Conservation (phyloP, 1,140 invertebrate genomes). For the Zaprionus kolodkinae region DNA sequence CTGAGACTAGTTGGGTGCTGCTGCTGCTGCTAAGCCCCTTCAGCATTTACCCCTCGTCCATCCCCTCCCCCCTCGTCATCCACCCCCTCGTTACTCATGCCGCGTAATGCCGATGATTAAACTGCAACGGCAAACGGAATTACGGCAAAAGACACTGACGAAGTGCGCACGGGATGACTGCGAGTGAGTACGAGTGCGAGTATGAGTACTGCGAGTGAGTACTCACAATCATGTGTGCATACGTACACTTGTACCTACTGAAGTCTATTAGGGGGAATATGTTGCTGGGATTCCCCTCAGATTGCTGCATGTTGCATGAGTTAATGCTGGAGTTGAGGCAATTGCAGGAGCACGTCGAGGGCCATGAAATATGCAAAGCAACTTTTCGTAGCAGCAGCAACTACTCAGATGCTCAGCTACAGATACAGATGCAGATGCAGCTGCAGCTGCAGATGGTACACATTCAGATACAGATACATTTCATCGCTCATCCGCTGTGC, state of each 20-base stretch:
- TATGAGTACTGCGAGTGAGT: background rate
- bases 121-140: slow-evolving; percentile 72
- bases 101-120: slow-evolving; percentile 76
- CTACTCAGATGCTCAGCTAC: slow-evolving; percentile 44
- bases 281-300: slow-evolving; percentile 49
- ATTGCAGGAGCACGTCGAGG: slow-evolving; percentile 47
- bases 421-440: background rate
- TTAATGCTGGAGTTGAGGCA: slow-evolving; percentile 71
- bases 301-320: slow-evolving; percentile 60
- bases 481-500: slow-evolving; percentile 26
- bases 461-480: slow-evolving; percentile 36
- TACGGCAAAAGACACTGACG: slow-evolving; percentile 74
- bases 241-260: slow-evolving; percentile 3
- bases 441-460: background rate
- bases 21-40: background rate
- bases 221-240: slow-evolving; percentile 15
- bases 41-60: background rate
- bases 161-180: slow-evolving; percentile 51
- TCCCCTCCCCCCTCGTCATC: background rate
- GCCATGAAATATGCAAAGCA: slow-evolving; percentile 75
- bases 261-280: slow-evolving; percentile 8
- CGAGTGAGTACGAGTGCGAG: slow-evolving; percentile 8
- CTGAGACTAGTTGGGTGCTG: slow-evolving; percentile 13
- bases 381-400: slow-evolving; percentile 52
- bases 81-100: slow-evolving; percentile 16